These are phyloP conservation scores for Lobophora halterata DNA, from an alignment of 2,888 invertebrate species.

Conservation along the genomic window DNA sequence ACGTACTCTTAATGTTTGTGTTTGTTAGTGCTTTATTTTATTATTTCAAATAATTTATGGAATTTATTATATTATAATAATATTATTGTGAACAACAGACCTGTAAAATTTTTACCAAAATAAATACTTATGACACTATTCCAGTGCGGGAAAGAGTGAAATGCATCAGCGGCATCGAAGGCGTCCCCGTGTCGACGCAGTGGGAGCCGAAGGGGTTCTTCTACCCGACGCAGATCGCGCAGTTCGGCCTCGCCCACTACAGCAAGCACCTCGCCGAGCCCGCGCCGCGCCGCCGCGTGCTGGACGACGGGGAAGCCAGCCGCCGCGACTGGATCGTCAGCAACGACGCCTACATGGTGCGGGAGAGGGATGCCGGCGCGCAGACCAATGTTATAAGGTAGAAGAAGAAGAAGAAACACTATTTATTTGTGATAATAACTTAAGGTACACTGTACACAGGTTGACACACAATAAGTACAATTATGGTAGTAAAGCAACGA, in stretches of 20 bases:
- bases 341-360: conserved; percentile 83
- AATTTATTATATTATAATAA: too few relatives aligned
- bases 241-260: conserved; percentile 98
- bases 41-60: too few relatives aligned
- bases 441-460: too few relatives aligned
- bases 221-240: conserved; percentile 99
- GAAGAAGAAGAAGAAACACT: too few relatives aligned
- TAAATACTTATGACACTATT: too few relatives aligned
- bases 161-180: conserved; percentile 95
- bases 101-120: too few relatives aligned
- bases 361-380: conserved; percentile 81
- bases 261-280: conserved; percentile 95
- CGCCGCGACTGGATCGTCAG: conserved; percentile 87
- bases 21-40: too few relatives aligned
- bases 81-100: too few relatives aligned
- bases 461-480: too few relatives aligned
- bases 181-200: conserved; percentile 97
- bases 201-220: conserved; percentile 98
- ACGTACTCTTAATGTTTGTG: too few relatives aligned
- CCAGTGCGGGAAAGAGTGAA: conserved; percentile 94
- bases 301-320: conserved; percentile 88
- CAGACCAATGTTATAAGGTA: conserved; percentile 84
- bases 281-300: conserved; percentile 84
- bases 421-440: too few relatives aligned
- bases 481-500: too few relatives aligned